These are phyloP conservation scores for Polyergus mexicanus DNA, from an alignment of 1,140 invertebrate genomes.

Conservation along the genomic window DNA sequence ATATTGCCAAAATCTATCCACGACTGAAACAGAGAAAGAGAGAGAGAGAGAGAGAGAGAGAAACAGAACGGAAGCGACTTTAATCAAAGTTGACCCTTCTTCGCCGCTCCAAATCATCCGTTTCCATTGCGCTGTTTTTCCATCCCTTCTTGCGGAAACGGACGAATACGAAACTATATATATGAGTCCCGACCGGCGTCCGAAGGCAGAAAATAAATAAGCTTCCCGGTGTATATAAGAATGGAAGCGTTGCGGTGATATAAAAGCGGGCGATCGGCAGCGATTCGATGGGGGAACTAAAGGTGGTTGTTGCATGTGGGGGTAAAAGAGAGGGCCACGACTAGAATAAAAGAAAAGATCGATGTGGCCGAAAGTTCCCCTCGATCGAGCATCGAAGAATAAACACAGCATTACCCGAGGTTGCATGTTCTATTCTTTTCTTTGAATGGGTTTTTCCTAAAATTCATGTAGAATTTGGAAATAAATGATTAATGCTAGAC, in stretches of 20 bases:
- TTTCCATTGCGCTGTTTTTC: conserved; percentile 35
- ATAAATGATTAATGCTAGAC: neutral
- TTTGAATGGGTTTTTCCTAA: neutral
- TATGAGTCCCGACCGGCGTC: conserved; percentile 8
- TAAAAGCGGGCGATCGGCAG: conserved; percentile 28
- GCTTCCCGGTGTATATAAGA: conserved; percentile 20
- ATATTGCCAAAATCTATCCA: conserved; percentile 27
- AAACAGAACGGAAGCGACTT: conserved; percentile 12
- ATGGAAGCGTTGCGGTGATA: conserved; percentile 14
- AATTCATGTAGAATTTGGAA: neutral
- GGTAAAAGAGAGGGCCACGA: neutral
- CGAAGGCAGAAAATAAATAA: conserved; percentile 58
- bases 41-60: too few species aligned
- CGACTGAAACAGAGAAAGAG: neutral
- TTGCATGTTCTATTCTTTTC: neutral
- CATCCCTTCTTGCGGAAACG: conserved; percentile 1
- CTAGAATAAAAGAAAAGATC: conserved; percentile 54
- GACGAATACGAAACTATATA: conserved; percentile 33
- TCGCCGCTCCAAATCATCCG: neutral
- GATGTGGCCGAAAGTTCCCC: conserved; percentile 40
- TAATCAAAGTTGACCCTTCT: conserved; percentile 55
- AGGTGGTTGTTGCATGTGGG: conserved; percentile 34
- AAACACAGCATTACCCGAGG: conserved; percentile 21
- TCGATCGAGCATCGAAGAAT: conserved; percentile 31
- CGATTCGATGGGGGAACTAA: conserved; percentile 12